Conservation (phyloP, 2,888 invertebrate species). For the Amorpha juglandis region DNA sequence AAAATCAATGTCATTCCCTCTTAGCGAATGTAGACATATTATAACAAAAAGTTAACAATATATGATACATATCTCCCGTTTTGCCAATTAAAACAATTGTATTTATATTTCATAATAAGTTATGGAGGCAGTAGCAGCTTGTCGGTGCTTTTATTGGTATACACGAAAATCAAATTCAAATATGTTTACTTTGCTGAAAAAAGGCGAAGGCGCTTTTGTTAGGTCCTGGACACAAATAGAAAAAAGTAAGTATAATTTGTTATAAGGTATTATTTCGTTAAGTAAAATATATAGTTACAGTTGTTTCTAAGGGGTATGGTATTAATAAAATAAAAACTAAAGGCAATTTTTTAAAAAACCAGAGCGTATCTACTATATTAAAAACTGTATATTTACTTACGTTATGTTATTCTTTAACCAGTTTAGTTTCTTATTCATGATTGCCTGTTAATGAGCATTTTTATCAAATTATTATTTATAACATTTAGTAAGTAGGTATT, state of each 20-base stretch:
- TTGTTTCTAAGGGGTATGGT: neutral
- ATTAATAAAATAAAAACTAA: neutral
- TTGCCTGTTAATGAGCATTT: no score
- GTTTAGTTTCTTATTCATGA: no score
- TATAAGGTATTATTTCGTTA: neutral
- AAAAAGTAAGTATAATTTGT: neutral
- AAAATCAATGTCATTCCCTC: conserved; percentile 13
- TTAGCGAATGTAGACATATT: conserved; percentile 30
- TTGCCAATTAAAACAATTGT: conserved; percentile 77
- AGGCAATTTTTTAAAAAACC: neutral
- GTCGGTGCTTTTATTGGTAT: conserved; percentile 44
- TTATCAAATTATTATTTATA: no score
- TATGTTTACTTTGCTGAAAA: conserved; percentile 28
- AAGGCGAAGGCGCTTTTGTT: conserved; percentile 33
- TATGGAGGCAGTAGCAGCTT: conserved; percentile 51
- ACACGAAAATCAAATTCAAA: conserved; percentile 14
- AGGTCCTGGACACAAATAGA: neutral
- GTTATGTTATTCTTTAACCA: no score
- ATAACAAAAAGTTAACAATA: conserved; percentile 35
- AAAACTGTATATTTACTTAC: neutral
- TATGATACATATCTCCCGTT: conserved; percentile 78
- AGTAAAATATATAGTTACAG: neutral
- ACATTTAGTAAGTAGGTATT: no score
- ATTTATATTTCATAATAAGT: conserved; percentile 55
- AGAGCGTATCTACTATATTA: neutral